Base-by-base conservation (phyloP, 2,888 invertebrate species). In the Resseliella maxima region DNA sequence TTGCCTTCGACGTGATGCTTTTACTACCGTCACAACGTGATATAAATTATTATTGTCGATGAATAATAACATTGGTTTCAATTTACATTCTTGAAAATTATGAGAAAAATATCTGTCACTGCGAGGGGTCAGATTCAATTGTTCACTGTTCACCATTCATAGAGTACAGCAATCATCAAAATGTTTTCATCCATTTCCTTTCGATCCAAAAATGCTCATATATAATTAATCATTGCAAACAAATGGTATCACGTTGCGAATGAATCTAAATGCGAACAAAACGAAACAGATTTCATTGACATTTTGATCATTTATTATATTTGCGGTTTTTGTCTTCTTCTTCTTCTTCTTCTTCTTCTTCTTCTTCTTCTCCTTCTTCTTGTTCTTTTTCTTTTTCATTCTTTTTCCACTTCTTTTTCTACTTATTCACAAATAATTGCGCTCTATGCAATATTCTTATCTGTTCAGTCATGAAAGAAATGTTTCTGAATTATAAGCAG, bases 191-290 rank as follows among this genome's bases (percentile, higher is more conserved):
- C 5, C 24, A 3, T 12, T 3, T 59, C 27, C 18, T 24, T 6
- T 24, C n/a, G 6, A 72, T 31, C 5, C 0, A 72, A 72, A 72
- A 72, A 18, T 27, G 6, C 64, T 27, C 38, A 5, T 5, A 10
- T 8, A 38, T 83, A 83, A 83, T 83, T 83, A 83, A 83, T 83
- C 83, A 83, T 15, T 0, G n/a, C 83, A 83, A 83, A 38, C 83
- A 83, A 83, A 83, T 83, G 83, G 24, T 38, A 83, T 83, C 83
- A 83, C 38, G 83, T 83, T 83, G 83, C 31, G 83, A 83, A 38
- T 38, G 36, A 83, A 38, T 83, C 38, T n/a, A 36, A 41, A 18
- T 38, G 18, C 38, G 15, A 38, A 38, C 83, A 83, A 83, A 27
- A 15, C 3, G 81, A 81, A 59, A 10, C 83, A 83, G n/a, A 38